phyloP scores from a whole-genome alignment of 2,797 vertebrate genomes.

The Rhincodon typus region DNA sequence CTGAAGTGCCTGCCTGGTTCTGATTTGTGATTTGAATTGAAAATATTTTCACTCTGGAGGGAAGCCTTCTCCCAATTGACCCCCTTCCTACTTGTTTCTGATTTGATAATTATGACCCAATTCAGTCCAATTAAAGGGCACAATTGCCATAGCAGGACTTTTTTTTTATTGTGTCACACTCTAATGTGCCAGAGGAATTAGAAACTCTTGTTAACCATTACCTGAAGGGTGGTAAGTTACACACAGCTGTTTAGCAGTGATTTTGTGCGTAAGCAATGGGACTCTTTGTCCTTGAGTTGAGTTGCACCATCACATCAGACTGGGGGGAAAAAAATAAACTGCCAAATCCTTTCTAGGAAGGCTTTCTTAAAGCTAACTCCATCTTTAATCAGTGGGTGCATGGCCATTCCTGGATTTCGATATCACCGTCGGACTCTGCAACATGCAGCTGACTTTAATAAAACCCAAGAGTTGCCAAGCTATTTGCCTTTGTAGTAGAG shows the following conservation, averaged over 20 bases:
- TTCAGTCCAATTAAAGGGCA: neutral
- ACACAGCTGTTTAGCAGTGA: neutral
- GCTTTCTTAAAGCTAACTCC: neutral
- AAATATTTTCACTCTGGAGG: neutral
- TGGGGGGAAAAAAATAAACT: neutral
- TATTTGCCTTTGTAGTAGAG: slow-evolving; percentile 18
- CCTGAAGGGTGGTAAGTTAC: neutral
- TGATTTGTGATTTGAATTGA: neutral
- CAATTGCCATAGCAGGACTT: neutral
- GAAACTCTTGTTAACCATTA: neutral
- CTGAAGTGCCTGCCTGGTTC: neutral
- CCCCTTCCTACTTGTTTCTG: neutral
- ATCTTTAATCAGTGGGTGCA: neutral
- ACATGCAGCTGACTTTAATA: slow-evolving; percentile 21
- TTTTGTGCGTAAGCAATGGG: neutral
- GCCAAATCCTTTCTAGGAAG: neutral
- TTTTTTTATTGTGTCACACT: neutral
- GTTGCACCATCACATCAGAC: neutral
- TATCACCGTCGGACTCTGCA: neutral
- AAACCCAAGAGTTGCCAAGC: slow-evolving; percentile 7
- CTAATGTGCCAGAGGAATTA: neutral
- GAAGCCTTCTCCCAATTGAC: neutral
- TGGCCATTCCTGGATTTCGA: slow-evolving; percentile 15
- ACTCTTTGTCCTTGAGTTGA: neutral
- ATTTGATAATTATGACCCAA: neutral